Base-by-base conservation (phyloP, 2,888 invertebrate genomes). In the Brenthis daphne region DNA sequence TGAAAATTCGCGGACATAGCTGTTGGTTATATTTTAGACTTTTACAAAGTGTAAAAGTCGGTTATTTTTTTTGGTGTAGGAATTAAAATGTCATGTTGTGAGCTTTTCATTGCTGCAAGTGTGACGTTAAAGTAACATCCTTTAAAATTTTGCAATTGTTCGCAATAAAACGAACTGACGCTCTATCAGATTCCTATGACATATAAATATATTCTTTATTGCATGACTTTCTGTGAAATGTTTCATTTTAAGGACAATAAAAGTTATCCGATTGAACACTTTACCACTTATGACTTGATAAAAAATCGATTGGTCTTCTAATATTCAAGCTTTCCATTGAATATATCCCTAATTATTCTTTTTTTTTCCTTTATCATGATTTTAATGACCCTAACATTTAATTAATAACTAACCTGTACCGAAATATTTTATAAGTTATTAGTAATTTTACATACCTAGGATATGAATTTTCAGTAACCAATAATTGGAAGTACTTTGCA, bases 31-130 rank as follows among this genome's bases (percentile, higher is more conserved):
- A 67, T 70, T 64, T 67, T 51, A 33, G 60, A 50, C 50, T 70
- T 70, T 51, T 12, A 57, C 53, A 70, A 67, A 67, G 56, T 58
- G 64, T 55, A 57, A 67, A 56, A 67, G 51, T 53, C 56, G 48
- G n/a, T 47, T 43, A 55, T 70, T 67, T 63, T 67, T 67, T 63
- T 67, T 48, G 51, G 60, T 55, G 37, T 47, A 53, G 68, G 60
- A 64, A 67, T 67, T 67, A 67, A 58, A 68, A 68, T 70, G 67
- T 67, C 67, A 67, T 61, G 70, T 37, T 24, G 53, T 50, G 43
- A 55, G 60, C 67, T 54, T 57, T 70, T 37, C 56, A 58, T 37
- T 57, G 68, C 50, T 54, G 58, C 67, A 48, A 63, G 53, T 58
- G 67, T 64, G 54, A 57, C 67, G 53, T 47, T 67, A 54, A 50